A percentile compares a stretch with the other conserved stretches of the same genome.
These are phyloP conservation scores for Villa cingulata DNA, from an alignment of 2,888 invertebrate genomes.

Conservation along the genomic window DNA sequence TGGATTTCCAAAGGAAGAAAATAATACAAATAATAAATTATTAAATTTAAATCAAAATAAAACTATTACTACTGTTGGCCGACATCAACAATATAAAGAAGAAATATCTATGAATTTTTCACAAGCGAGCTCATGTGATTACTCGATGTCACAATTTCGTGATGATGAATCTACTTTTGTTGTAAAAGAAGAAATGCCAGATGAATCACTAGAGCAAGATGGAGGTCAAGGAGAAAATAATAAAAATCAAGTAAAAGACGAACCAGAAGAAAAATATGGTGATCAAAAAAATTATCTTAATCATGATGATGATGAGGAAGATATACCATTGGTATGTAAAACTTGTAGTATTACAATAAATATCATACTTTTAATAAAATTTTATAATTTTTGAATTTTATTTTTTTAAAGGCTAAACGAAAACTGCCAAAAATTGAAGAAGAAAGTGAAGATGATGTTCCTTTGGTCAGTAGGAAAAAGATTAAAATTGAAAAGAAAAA, in stretches of 20 bases:
- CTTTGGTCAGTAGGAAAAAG: slow-evolving; percentile 53
- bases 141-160: slow-evolving; percentile 53
- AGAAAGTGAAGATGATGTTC: slow-evolving; percentile 57
- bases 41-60: slow-evolving; percentile 9
- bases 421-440: slow-evolving; percentile 29
- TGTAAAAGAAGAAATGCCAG: slow-evolving; percentile 41
- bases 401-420: slow-evolving; percentile 23
- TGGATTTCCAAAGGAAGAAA: slow-evolving; percentile 22
- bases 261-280: slow-evolving; percentile 15
- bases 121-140: slow-evolving; percentile 56
- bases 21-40: slow-evolving; percentile 15
- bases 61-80: slow-evolving; percentile 3
- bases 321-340: slow-evolving; percentile 55
- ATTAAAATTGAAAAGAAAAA: slow-evolving; percentile 46
- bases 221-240: slow-evolving; percentile 27
- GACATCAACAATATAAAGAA: slow-evolving; percentile 22
- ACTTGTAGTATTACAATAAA: too few relatives aligned
- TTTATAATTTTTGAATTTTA: background rate
- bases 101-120: slow-evolving; percentile 35
- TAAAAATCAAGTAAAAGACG: slow-evolving; percentile 10
- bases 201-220: slow-evolving; percentile 37
- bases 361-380: too few relatives aligned
- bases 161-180: slow-evolving; percentile 37
- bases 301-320: slow-evolving; percentile 54
- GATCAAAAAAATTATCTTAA: slow-evolving; percentile 5